Evolutionary conservation across 2,888 invertebrate species (phyloP), one percentile per base, ranked within the genome.

Genomic region (Torymus aiolomorphi): DNA sequence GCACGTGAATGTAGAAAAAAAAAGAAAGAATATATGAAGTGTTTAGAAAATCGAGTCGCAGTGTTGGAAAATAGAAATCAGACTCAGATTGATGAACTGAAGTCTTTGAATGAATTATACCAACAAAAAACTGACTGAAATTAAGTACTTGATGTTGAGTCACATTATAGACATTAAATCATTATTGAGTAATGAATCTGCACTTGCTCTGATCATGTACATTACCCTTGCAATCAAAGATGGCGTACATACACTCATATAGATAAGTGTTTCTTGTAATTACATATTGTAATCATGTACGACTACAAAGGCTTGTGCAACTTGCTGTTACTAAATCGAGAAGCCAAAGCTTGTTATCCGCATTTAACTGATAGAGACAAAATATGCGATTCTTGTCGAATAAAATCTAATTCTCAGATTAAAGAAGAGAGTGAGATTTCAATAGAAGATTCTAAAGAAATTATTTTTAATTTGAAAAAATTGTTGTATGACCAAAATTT

Each of bases 1-100:
- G 99, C 99, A 42, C 94, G 98, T 83, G 99, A 99, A 91, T 99
- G 99, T 91, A 94, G 99, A 87, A 94, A 99, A 90, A 99, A 99
- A 92, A 99, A 99, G 93, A 99, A 99, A 91, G 99, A 99, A 91
- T 99, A 99, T 91, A 99, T 99, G 86, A 99, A 99, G 93, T 99
- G 99, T 93, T 94, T 99, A 91, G 99, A 99, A 92, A 99, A 99
- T 92, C 94, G 99, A 89, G 99, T 99, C 71, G 98, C 99, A 79
- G 98, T 99, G 86, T 94, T 99, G 90, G 99, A 99, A 92, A 99
- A 98, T 92, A 99, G 99, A 93, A 99, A 99, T 92, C 99, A 99
- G 92, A 98, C 98, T 82, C 93, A 99, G 81, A 99, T 99, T 90
- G 99, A 99, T 91, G 99, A 99, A 93, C 92, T 99, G 83, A 99